phyloP scores from a whole-genome alignment of 2,797 vertebrate species.

The Leucoraja ocellata region DNA sequence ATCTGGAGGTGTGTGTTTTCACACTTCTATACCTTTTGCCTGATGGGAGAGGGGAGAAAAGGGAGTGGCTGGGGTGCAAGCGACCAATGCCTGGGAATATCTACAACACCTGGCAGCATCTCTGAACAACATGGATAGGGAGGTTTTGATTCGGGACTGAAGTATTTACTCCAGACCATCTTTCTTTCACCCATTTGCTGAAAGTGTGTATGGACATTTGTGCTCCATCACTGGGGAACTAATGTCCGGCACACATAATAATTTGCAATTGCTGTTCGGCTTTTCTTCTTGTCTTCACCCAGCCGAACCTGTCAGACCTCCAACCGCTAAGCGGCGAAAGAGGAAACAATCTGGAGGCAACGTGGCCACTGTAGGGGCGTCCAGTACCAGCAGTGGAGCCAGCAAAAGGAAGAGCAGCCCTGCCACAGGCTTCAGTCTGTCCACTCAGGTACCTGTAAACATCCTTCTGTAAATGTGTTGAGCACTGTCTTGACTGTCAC shows the following conservation, averaged over 20 bases:
- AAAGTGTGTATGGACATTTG: neutral
- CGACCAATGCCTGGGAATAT: neutral
- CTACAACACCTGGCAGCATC: no score
- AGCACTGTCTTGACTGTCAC: neutral
- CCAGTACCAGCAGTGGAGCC: conserved; percentile 90
- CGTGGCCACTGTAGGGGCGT: conserved; percentile 84
- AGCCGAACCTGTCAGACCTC: conserved; percentile 94
- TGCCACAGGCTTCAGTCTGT: conserved; percentile 92
- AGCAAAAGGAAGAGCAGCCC: conserved; percentile 96
- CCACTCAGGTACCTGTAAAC: conserved; percentile 99
- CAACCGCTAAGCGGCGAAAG: conserved; percentile 95
- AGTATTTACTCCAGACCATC: neutral
- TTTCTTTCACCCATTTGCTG: neutral
- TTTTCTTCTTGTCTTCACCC: neutral
- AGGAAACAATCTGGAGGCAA: conserved; percentile 96
- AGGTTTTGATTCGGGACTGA: no score
- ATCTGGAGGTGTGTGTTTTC: no score
- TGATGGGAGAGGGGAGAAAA: no score
- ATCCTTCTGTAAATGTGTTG: conserved; percentile 57
- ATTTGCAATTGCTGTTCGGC: neutral
- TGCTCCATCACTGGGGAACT: neutral
- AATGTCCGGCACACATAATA: neutral
- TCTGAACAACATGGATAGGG: no score
- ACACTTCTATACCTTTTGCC: no score
- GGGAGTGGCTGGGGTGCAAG: no score